Conservation (phyloP, 2,113 vertebrate genomes). For the Sminthopsis crassicaudata region DNA sequence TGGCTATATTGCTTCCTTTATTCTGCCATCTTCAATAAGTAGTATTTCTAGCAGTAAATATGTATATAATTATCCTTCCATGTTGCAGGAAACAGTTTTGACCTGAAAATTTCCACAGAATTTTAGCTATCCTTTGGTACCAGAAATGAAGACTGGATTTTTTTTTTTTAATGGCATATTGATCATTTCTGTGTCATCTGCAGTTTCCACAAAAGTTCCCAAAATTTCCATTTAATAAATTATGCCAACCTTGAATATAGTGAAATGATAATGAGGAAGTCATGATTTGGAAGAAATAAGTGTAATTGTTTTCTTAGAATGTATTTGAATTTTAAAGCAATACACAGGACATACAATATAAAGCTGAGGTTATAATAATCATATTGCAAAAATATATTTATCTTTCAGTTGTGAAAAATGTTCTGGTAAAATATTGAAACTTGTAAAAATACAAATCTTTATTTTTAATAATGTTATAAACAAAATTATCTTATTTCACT, state of each 20-base stretch:
- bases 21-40: neutral
- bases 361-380: neutral
- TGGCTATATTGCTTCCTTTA: neutral
- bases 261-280: neutral
- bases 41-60: neutral
- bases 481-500: neutral
- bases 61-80: neutral
- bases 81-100: too few relatives aligned
- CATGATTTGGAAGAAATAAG: neutral
- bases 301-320: neutral
- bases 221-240: neutral
- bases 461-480: neutral
- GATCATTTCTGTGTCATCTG: neutral
- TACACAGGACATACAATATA: neutral
- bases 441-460: too few relatives aligned
- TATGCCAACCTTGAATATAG: neutral
- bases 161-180: too few relatives aligned
- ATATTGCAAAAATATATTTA: neutral
- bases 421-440: neutral
- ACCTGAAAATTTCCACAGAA: too few relatives aligned
- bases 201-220: fast-evolving
- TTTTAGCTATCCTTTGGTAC: too few relatives aligned
- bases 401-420: neutral
- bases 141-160: too few relatives aligned
- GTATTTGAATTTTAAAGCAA: neutral